These are phyloP conservation scores for Lacerta bilineata DNA, from an alignment of 2,797 vertebrate genomes.

Conservation along the genomic window DNA sequence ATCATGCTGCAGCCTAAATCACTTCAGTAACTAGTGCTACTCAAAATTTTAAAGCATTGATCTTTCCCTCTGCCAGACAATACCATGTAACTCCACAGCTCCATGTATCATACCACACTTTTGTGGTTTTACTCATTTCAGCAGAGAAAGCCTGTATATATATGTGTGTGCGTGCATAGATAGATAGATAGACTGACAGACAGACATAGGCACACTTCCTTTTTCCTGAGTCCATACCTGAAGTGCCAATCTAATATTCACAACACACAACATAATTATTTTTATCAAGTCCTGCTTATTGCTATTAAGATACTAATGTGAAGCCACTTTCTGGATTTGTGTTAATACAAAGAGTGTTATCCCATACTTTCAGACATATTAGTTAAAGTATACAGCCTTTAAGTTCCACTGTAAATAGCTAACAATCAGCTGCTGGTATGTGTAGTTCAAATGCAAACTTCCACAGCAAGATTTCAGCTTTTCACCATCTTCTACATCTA, in stretches of 20 bases:
- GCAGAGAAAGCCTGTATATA: not conserved
- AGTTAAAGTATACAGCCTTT: not conserved
- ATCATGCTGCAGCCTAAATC: not conserved
- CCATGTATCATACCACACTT: not conserved
- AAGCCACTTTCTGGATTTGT: not conserved
- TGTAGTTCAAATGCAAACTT: not conserved
- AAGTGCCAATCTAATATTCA: not conserved
- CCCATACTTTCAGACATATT: not conserved
- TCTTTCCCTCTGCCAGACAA: not conserved
- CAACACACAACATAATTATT: not conserved
- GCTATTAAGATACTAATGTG: not conserved
- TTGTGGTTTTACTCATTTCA: not conserved
- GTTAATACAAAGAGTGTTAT: not conserved
- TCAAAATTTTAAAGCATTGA: not conserved
- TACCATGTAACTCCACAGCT: not conserved
- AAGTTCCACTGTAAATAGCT: not conserved
- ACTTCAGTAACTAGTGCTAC: not conserved
- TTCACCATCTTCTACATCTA: no score
- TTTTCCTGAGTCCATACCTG: not conserved
- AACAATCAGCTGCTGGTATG: not conserved
- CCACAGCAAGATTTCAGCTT: not conserved
- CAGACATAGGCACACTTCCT: not conserved
- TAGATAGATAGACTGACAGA: not conserved
- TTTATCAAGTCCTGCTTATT: not conserved
- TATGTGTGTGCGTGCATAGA: not conserved